phyloP scores from a whole-genome alignment of 2,888 invertebrate genomes.

The Macrophya annulata region DNA sequence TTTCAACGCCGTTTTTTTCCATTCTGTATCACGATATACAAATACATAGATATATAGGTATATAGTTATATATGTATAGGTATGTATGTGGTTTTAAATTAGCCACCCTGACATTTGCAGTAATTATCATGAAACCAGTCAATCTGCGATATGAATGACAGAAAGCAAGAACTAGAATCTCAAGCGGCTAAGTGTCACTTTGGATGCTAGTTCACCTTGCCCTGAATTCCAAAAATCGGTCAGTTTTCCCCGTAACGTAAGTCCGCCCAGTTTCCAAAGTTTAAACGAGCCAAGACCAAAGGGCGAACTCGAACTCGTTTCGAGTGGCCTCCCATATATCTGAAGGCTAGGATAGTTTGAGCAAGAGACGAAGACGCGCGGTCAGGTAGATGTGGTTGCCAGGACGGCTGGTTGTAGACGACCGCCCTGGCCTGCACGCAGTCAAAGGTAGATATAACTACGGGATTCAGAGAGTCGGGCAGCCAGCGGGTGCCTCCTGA shows the following conservation, averaged over 20 bases:
- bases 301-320: slow-evolving; percentile 38
- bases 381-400: slow-evolving; percentile 27
- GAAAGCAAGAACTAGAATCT: slow-evolving; percentile 2
- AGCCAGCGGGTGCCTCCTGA: slow-evolving; percentile 68
- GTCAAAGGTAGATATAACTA: slow-evolving; percentile 53
- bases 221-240: slow-evolving; percentile 39
- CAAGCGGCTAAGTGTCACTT: slow-evolving; percentile 29
- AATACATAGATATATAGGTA: neutral
- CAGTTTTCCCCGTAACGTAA: slow-evolving; percentile 5
- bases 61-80: neutral
- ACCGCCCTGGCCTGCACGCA: slow-evolving; percentile 61
- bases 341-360: slow-evolving; percentile 44
- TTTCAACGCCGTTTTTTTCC: slow-evolving; percentile 28
- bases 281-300: neutral
- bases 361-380: slow-evolving; percentile 42
- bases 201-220: slow-evolving; percentile 34
- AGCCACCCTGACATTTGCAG: neutral
- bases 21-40: slow-evolving; percentile 12
- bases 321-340: slow-evolving; percentile 41
- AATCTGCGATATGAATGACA: neutral
- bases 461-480: slow-evolving; percentile 15
- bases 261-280: slow-evolving; percentile 22
- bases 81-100: neutral
- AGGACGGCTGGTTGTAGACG: slow-evolving; percentile 58
- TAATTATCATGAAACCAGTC: neutral